Evolutionary conservation across 2,888 invertebrate genomes (phyloP).

Genomic region (Gnatocerus cornutus): DNA sequence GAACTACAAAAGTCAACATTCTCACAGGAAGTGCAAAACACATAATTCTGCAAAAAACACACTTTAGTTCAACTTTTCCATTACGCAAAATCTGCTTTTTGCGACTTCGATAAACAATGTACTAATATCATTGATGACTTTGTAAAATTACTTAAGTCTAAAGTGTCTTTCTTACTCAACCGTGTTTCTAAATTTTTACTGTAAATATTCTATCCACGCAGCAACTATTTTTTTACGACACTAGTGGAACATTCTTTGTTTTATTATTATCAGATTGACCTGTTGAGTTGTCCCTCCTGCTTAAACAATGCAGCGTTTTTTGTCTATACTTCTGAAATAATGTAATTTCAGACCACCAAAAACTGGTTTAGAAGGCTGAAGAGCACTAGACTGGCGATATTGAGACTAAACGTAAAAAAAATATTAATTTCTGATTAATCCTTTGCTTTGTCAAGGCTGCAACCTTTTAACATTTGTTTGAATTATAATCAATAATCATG

Average conservation of each 20-base stretch:
- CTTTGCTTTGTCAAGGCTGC: too few relatives aligned
- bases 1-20: conserved; percentile 9
- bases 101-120: too few relatives aligned
- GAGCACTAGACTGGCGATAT: too few relatives aligned
- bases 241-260: neutral
- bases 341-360: too few relatives aligned
- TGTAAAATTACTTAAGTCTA: too few relatives aligned
- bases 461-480: too few relatives aligned
- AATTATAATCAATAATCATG: too few relatives aligned
- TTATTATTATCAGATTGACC: neutral
- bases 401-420: too few relatives aligned
- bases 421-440: too few relatives aligned
- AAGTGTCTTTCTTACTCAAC: too few relatives aligned
- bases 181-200: neutral
- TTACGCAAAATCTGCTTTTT: conserved; percentile 10
- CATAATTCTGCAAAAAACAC: neutral
- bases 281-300: conserved; percentile 10
- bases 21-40: conserved; percentile 6
- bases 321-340: neutral
- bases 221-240: neutral
- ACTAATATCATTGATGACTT: too few relatives aligned
- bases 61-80: neutral
- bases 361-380: too few relatives aligned
- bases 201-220: neutral
- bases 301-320: conserved; percentile 4